These are phyloP conservation scores for Troides helena DNA, from an alignment of 2,888 invertebrate genomes.

Conservation along the genomic window DNA sequence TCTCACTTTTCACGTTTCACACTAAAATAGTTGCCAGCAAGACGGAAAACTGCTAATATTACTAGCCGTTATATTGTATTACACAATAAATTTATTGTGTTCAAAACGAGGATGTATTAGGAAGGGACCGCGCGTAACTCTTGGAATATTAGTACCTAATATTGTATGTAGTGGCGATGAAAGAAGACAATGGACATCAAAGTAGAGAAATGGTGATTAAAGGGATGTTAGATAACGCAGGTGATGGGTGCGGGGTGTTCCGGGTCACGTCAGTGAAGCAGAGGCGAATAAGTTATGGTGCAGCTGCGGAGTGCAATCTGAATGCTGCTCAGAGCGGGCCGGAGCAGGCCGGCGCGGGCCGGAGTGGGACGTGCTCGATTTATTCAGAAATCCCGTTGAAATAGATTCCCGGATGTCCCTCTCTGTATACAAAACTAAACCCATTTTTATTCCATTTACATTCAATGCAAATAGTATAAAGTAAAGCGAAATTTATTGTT, in stretches of 20 bases:
- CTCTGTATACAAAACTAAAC: conserved; percentile 21
- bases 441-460: conserved; percentile 19
- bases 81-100: conserved; percentile 47
- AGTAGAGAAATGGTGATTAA: conserved; percentile 31
- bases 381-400: conserved; percentile 44
- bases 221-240: conserved; percentile 35
- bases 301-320: conserved; percentile 54
- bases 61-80: conserved; percentile 43
- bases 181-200: conserved; percentile 25
- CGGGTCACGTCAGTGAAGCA: conserved; percentile 33
- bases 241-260: conserved; percentile 31
- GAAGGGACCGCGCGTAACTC: conserved; percentile 7
- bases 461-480: conserved; percentile 8
- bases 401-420: conserved; percentile 43
- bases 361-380: conserved; percentile 46
- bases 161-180: too few species aligned
- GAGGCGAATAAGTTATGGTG: conserved; percentile 47
- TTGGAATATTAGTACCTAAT: too few species aligned
- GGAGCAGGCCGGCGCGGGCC: conserved; percentile 35
- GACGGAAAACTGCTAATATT: conserved; percentile 31
- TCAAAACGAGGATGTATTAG: conserved; percentile 46
- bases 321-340: conserved; percentile 42
- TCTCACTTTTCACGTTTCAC: conserved; percentile 6
- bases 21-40: conserved; percentile 9
- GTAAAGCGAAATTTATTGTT: conserved; percentile 1